Percentiles rank a stretch among this genome's conserved stretches.
These are phyloP conservation scores for Hymenopus coronatus DNA, from an alignment of 2,888 invertebrate genomes.

Conservation along the genomic window DNA sequence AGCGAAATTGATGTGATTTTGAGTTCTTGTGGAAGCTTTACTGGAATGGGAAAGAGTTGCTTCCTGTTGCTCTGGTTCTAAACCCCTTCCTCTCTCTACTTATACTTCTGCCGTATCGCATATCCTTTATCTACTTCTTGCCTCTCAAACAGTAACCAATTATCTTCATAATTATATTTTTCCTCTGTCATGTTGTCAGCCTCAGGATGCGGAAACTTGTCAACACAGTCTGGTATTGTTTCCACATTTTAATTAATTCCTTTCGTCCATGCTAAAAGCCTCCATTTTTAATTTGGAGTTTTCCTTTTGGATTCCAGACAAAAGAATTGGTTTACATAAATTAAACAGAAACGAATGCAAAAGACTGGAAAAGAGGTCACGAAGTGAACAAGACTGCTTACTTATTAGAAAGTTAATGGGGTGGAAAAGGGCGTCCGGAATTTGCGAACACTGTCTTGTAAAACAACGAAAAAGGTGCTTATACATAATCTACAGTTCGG, in stretches of 20 bases:
- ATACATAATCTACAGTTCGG: too few relatives aligned
- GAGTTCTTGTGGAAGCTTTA: too few relatives aligned
- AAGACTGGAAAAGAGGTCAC: neutral
- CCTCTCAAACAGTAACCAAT: neutral
- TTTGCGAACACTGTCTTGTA: too few relatives aligned
- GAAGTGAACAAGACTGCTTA: neutral
- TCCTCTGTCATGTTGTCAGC: too few relatives aligned
- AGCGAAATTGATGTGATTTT: too few relatives aligned
- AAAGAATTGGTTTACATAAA: conserved; percentile 10
- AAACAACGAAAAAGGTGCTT: too few relatives aligned
- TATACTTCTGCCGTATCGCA: too few relatives aligned
- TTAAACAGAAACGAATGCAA: neutral
- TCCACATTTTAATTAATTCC: neutral
- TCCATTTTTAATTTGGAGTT: neutral
- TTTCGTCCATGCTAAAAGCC: neutral
- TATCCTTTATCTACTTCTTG: neutral
- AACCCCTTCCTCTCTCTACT: neutral
- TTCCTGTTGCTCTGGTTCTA: neutral
- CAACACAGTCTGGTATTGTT: neutral
- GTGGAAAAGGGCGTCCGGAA: neutral
- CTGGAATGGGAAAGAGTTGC: too few relatives aligned
- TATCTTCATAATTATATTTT: neutral
- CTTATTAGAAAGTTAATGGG: neutral
- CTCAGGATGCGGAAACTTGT: neutral
- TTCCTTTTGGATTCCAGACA: neutral